A percentile compares a stretch with the other conserved stretches of the same genome.
phyloP scores from a whole-genome alignment of 64 coral and sea anemone species.

The Astreopora myriophthalma region DNA sequence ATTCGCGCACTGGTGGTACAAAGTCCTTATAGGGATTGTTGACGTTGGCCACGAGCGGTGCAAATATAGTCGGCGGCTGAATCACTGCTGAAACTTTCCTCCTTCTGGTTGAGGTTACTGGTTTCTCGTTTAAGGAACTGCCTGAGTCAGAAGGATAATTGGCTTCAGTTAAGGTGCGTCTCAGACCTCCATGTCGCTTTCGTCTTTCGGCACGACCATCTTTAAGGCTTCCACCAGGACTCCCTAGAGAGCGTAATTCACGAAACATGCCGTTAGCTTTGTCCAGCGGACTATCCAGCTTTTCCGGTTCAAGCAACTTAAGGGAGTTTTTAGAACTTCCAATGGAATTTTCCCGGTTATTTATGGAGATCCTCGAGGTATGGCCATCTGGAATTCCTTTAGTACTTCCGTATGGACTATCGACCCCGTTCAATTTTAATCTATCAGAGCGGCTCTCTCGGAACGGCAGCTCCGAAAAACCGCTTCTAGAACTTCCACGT shows the following conservation, averaged over 20 bases:
- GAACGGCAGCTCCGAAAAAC: conserved; percentile 19
- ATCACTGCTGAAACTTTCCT: conserved; percentile 68
- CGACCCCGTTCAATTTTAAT: not conserved
- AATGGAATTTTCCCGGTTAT: not conserved
- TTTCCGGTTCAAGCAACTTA: not conserved
- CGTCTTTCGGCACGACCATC: not conserved
- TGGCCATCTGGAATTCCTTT: not conserved
- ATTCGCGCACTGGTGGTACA: conserved; percentile 85
- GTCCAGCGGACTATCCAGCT: not conserved
- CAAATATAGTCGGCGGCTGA: conserved; percentile 76
- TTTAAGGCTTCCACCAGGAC: not conserved
- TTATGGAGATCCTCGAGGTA: not conserved
- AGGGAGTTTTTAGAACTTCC: not conserved
- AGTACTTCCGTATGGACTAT: not conserved
- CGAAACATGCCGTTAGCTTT: not conserved
- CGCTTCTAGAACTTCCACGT: not conserved
- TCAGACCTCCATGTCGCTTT: not conserved
- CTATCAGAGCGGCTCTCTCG: not conserved
- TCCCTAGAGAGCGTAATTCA: not conserved
- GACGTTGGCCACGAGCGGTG: conserved; percentile 69
- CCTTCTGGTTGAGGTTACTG: not conserved
- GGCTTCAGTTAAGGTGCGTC: not conserved
- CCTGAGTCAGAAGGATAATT: conserved; percentile 22
- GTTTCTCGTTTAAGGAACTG: conserved; percentile 9
- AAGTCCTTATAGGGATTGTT: conserved; percentile 90